Evolutionary conservation across 1,140 invertebrate genomes (phyloP).

Genomic region (Akabosia matsudoensis): DNA sequence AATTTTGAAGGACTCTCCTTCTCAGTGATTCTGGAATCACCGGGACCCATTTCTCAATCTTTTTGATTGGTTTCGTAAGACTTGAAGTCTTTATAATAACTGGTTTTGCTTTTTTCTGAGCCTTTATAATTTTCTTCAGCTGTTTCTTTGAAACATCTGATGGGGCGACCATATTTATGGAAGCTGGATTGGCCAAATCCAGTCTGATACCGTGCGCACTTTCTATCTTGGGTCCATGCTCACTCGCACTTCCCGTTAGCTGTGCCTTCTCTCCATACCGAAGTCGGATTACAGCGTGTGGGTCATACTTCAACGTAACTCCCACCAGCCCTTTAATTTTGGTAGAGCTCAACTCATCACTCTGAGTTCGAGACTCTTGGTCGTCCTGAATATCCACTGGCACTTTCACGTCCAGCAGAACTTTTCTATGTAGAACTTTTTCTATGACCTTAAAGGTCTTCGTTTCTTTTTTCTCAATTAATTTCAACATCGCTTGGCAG

Average conservation of each 20-base stretch:
- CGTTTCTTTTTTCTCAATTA: background rate
- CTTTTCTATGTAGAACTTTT: background rate
- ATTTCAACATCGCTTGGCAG: background rate
- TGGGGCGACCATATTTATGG: no score
- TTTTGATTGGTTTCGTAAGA: background rate
- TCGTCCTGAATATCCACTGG: background rate
- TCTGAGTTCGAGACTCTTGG: background rate
- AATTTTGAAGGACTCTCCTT: conserved; percentile 4
- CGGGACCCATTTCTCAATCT: background rate
- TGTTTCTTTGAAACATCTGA: background rate
- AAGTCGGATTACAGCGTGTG: background rate
- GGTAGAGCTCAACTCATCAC: background rate
- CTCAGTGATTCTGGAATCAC: background rate
- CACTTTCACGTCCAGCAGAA: background rate
- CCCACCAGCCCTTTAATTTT: background rate
- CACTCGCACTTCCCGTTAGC: no score
- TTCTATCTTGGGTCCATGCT: background rate
- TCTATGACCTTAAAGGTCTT: background rate
- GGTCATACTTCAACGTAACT: background rate
- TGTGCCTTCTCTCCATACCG: no score
- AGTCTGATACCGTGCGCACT: background rate
- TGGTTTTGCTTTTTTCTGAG: no score
- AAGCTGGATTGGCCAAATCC: background rate
- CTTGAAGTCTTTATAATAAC: background rate
- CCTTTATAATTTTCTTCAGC: background rate